Percentiles rank a stretch among this genome's conserved stretches.
These are phyloP conservation scores for Aphelinus certus DNA, from an alignment of 1,140 invertebrate species.

Conservation along the genomic window DNA sequence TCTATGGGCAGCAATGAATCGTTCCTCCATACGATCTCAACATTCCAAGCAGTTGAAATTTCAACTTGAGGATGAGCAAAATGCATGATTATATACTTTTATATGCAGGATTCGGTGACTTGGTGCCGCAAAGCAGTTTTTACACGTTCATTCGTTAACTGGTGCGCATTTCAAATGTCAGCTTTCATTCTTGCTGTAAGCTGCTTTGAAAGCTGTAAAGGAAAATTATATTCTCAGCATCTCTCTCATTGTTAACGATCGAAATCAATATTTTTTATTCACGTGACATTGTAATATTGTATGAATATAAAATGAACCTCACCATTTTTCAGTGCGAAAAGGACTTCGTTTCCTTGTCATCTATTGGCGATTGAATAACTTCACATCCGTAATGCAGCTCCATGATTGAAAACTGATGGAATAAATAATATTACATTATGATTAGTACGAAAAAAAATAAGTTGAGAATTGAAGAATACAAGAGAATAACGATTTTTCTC, in stretches of 20 bases:
- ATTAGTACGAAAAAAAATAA: too few species aligned
- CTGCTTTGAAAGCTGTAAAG: conserved; percentile 66
- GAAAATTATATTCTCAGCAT: conserved; percentile 7
- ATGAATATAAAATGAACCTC: too few species aligned
- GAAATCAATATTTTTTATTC: neutral
- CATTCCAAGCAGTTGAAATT: conserved; percentile 58
- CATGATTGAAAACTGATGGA: too few species aligned
- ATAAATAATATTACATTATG: too few species aligned
- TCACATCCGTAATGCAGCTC: too few species aligned
- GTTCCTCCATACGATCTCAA: conserved; percentile 67
- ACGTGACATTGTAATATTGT: too few species aligned
- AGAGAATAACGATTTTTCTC: too few species aligned
- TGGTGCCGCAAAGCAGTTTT: conserved; percentile 72
- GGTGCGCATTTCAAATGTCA: conserved; percentile 78
- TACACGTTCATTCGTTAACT: conserved; percentile 75
- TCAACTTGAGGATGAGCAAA: conserved; percentile 64
- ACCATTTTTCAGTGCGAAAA: too few species aligned
- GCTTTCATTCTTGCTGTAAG: conserved; percentile 76
- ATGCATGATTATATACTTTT: conserved; percentile 72
- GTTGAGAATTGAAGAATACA: too few species aligned
- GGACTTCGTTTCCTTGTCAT: too few species aligned
- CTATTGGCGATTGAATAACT: too few species aligned
- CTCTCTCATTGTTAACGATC: conserved; percentile 14
- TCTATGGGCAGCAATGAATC: conserved; percentile 65
- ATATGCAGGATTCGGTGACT: conserved; percentile 74